Conservation (phyloP, 2,113 vertebrate species). For the Elgaria multicarinata region DNA sequence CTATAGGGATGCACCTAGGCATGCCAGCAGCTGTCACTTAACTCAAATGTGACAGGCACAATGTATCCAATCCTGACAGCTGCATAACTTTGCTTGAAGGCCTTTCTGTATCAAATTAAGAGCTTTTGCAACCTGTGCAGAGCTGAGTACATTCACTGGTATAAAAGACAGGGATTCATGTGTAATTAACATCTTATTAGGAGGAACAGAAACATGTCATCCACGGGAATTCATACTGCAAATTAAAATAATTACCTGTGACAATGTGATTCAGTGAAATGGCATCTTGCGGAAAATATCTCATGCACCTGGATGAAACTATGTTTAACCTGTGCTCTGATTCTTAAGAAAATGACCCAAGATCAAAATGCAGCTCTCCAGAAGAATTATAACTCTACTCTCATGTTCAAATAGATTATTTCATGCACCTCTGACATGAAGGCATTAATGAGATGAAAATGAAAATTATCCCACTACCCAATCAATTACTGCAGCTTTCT, state of each 20-base stretch:
- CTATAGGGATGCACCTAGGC: too few relatives aligned
- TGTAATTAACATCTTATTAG: background rate
- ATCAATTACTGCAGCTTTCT: background rate
- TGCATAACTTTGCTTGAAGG: too few relatives aligned
- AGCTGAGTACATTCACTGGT: too few relatives aligned
- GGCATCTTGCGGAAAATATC: conserved; percentile 19
- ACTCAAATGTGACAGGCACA: too few relatives aligned
- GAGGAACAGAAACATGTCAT: background rate
- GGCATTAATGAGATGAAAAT: background rate
- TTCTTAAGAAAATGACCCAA: conserved; percentile 12
- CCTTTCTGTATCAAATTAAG: too few relatives aligned
- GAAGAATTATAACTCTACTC: background rate
- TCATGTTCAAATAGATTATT: background rate
- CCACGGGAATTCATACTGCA: background rate
- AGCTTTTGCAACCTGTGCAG: too few relatives aligned
- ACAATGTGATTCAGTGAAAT: conserved; percentile 26
- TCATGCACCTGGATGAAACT: conserved; percentile 6
- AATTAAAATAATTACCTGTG: conserved; percentile 9
- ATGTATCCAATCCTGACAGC: too few relatives aligned
- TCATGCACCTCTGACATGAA: background rate
- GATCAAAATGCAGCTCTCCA: background rate
- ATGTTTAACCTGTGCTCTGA: background rate
- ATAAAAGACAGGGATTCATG: background rate
- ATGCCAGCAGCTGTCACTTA: too few relatives aligned
- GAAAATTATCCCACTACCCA: background rate